Evolutionary conservation across 1,140 invertebrate species (phyloP), one percentile per base, ranked within the genome.

Genomic region (Luehdorfia chinensis): DNA sequence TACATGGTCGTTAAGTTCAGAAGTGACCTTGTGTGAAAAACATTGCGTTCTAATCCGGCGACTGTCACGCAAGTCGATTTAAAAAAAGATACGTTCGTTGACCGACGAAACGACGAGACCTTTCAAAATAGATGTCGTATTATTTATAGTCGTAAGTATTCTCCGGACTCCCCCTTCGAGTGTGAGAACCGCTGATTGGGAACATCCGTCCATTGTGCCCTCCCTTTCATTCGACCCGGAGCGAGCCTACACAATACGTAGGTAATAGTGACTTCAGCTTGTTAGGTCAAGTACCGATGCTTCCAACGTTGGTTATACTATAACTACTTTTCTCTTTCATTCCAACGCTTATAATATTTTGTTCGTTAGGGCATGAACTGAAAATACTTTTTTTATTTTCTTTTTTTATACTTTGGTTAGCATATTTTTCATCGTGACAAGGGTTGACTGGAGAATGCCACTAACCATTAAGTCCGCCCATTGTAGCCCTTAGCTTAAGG

Each of bases 191-290:
- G 47, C 62, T 78, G 75, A 84, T 84, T 78, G 76, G 75, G 67
- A 51, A 61, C 68, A 76, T 84, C 78, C 78, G 78, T 69, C 66
- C 66, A 84, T 80, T 80, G 75, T 83, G 64, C 57, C 61, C 67
- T 64, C 66, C 62, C 72, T 66, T 66, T 61, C 59, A 62, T 66
- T 59, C 46, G 50, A 44, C 55, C 54, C 50, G 50, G 51, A 55
- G 47, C 53, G 47, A 34, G 47, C 46, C 56, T 48, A 60, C 34
- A 52, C 43, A 45, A 37, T 37, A 45, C 43, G 43, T 55, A 55
- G n/a, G n/a, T n/a, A n/a, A 39, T 32, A 16, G 43, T 37, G 25
- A 41, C 41, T 46, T 23, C 33, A 46, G 25, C 33, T 32, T 15
- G 46, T 36, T 44, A 45, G 16, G 37, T 46, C 45, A 37, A 37